Conservation (phyloP, 2,797 vertebrate genomes). For the Xiphorhynchus erythropygius region DNA sequence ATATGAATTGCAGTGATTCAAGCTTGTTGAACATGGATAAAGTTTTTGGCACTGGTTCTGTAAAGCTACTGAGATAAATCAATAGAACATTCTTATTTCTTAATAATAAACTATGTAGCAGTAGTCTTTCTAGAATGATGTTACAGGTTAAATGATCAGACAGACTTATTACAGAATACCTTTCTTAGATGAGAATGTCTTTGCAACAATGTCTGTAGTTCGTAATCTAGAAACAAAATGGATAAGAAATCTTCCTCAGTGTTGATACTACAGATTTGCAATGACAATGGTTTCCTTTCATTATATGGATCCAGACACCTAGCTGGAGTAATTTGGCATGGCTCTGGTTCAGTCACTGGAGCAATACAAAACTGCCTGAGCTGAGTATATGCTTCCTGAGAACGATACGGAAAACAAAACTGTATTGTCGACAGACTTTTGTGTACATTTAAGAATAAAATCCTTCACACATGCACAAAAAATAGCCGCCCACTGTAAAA, state of each 20-base stretch:
- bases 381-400: background rate
- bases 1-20: background rate
- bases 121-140: background rate
- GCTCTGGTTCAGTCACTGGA: background rate
- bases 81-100: background rate
- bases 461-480: background rate
- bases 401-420: slow-evolving; percentile 4
- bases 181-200: background rate
- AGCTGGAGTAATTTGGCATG: background rate
- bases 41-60: background rate
- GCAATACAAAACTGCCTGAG: background rate
- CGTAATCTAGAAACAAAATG: background rate
- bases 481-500: background rate
- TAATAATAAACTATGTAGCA: background rate
- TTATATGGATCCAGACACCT: background rate
- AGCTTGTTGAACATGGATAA: background rate
- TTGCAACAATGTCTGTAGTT: background rate
- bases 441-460: slow-evolving; percentile 3
- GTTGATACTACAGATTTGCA: background rate
- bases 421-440: background rate
- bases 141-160: background rate
- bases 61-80: background rate
- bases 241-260: background rate
- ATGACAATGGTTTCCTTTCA: background rate
- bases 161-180: background rate